A percentile compares a stretch with the other conserved stretches of the same genome.
These are phyloP conservation scores for Chelonia mydas DNA, from an alignment of 2,797 vertebrate genomes.

Conservation along the genomic window DNA sequence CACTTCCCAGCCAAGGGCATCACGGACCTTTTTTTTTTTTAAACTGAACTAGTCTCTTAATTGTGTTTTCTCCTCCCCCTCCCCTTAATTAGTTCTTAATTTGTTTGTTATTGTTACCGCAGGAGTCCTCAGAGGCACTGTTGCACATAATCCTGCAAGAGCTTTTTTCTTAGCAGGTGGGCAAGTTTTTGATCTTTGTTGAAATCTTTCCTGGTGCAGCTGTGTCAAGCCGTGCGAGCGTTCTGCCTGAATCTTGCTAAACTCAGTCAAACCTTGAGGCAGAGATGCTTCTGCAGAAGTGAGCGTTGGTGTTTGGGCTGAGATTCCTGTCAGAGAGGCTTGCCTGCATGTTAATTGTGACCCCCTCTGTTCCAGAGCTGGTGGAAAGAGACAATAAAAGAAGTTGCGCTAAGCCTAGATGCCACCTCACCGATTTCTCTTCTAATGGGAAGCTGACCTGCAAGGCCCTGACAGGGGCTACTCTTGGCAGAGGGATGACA, in stretches of 20 bases:
- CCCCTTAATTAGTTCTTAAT: not conserved
- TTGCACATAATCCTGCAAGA: not conserved
- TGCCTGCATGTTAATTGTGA: not conserved
- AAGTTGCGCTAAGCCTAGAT: not conserved
- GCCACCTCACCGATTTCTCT: not conserved
- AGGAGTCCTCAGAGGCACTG: not conserved
- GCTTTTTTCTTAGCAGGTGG: not conserved
- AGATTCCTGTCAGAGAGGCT: not conserved
- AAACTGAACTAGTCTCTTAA: not conserved
- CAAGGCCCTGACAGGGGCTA: not conserved
- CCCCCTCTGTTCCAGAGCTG: not conserved
- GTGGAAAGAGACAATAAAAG: not conserved
- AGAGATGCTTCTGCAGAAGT: not conserved
- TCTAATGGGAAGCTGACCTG: not conserved
- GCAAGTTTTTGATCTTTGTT: not conserved
- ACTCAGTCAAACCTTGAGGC: not conserved
- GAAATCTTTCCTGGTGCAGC: not conserved
- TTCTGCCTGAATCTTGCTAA: not conserved
- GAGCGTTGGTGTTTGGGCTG: not conserved
- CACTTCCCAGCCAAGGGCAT: accelerated
- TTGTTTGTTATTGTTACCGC: not conserved
- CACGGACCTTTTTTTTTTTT: not conserved
- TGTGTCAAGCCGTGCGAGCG: not conserved
- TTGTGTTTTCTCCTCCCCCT: not conserved
- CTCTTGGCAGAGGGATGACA: not conserved